Evolutionary conservation across 2,797 vertebrate species (phyloP).

Genomic region (Melanogrammus aeglefinus): DNA sequence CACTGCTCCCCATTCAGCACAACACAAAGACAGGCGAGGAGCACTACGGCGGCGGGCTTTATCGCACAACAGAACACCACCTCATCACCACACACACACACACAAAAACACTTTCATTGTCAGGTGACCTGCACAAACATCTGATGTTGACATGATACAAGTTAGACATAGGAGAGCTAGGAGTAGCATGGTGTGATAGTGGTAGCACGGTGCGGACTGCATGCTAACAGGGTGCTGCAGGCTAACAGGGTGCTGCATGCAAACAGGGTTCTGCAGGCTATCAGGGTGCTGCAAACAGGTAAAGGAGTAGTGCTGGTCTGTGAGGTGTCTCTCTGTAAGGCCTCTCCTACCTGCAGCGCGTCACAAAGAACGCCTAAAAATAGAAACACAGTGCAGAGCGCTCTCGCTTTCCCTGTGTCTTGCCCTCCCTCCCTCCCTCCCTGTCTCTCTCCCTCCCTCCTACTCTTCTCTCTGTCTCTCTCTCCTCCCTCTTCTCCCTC

Average conservation of each 20-base stretch:
- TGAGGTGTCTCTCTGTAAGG: not conserved
- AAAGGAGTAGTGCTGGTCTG: not conserved
- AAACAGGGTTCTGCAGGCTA: too few relatives aligned
- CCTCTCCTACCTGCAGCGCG: conserved; percentile 44
- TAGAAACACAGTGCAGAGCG: conserved; percentile 51
- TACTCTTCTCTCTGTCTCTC: too few relatives aligned
- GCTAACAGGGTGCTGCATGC: too few relatives aligned
- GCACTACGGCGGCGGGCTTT: too few relatives aligned
- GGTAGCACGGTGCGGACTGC: too few relatives aligned
- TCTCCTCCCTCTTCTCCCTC: conserved; percentile 28
- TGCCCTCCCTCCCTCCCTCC: too few relatives aligned
- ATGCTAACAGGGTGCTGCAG: too few relatives aligned
- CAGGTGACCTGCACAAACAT: not conserved
- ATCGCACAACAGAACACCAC: not conserved
- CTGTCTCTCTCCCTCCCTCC: conserved; percentile 30
- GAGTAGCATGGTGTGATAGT: too few relatives aligned
- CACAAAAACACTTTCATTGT: not conserved
- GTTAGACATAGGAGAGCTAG: not conserved
- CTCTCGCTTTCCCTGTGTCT: not conserved
- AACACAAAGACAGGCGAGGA: not conserved
- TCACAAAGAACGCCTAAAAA: conserved; percentile 78
- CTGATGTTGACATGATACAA: too few relatives aligned
- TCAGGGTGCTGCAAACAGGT: conserved; percentile 12
- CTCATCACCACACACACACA: conserved; percentile 12
- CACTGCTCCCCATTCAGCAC: not conserved